Percentiles rank a stretch among this genome's conserved stretches.
phyloP scores from a whole-genome alignment of 1,140 invertebrate genomes.

The Lepidostoma basale region DNA sequence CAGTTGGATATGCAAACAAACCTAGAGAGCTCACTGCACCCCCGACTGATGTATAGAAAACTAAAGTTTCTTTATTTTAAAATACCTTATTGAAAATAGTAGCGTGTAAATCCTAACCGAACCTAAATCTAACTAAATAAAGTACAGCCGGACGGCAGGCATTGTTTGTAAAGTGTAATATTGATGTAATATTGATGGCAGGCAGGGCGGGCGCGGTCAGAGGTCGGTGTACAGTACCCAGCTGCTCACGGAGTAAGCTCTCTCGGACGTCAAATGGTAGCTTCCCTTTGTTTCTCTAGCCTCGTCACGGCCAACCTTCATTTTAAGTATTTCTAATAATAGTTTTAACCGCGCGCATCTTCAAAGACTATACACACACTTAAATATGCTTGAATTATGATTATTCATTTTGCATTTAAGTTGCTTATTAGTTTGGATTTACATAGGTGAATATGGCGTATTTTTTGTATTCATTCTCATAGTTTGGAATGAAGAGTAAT shows the following conservation, averaged over 20 bases:
- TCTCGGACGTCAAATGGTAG: conserved; percentile 33
- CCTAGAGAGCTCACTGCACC: conserved; percentile 28
- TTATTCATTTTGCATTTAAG: conserved; percentile 44
- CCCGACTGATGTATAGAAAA: conserved; percentile 47
- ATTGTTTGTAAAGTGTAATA: conserved; percentile 48
- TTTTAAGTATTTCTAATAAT: conserved; percentile 27
- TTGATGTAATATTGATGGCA: conserved; percentile 45
- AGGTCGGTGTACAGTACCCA: conserved; percentile 22
- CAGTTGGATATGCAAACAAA: not conserved
- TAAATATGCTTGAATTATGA: conserved; percentile 29
- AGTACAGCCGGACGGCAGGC: conserved; percentile 37
- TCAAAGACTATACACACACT: conserved; percentile 29
- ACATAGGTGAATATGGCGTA: conserved; percentile 10
- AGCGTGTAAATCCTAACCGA: conserved; percentile 43
- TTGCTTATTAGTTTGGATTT: conserved; percentile 36
- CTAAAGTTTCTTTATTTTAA: conserved; percentile 39
- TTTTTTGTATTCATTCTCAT: conserved; percentile 44
- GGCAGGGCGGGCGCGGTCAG: conserved; percentile 29
- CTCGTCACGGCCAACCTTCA: conserved; percentile 21
- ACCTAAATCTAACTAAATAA: conserved; percentile 45
- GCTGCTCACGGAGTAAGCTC: conserved; percentile 26
- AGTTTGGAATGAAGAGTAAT: conserved; percentile 29
- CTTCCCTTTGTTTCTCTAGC: conserved; percentile 14
- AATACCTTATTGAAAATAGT: conserved; percentile 43
- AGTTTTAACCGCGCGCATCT: conserved; percentile 36